These are phyloP conservation scores for Xyrichtys novacula DNA, from an alignment of 2,797 vertebrate species.

Conservation along the genomic window DNA sequence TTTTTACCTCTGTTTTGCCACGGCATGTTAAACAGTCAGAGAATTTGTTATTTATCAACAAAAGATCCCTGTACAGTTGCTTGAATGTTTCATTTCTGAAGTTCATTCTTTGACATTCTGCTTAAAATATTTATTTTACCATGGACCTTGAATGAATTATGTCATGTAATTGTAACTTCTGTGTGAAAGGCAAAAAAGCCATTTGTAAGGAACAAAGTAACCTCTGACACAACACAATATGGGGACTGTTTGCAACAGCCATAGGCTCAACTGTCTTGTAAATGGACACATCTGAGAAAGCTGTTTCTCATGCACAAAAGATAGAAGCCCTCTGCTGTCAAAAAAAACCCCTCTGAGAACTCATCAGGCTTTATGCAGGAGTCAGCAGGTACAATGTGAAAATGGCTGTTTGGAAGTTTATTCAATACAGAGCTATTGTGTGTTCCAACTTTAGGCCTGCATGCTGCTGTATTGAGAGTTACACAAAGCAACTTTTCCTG, in stretches of 20 bases:
- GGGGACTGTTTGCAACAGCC: background rate
- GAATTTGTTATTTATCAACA: slow-evolving; percentile 28
- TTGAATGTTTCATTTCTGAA: background rate
- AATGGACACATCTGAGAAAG: too few relatives aligned
- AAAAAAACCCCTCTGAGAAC: background rate
- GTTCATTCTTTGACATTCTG: background rate
- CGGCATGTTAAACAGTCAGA: slow-evolving; percentile 34
- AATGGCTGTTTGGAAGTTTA: fast-evolving
- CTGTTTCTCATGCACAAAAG: too few relatives aligned
- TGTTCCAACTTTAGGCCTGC: background rate
- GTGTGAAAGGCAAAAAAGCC: background rate
- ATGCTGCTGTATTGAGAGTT: background rate
- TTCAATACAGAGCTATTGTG: background rate
- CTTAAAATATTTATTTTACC: background rate
- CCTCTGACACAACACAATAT: background rate
- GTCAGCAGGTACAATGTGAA: background rate
- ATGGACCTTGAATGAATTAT: background rate
- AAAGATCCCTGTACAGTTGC: background rate
- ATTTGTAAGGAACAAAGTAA: background rate
- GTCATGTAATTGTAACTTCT: background rate
- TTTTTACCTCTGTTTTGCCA: background rate
- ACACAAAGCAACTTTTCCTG: background rate
- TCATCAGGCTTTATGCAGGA: background rate
- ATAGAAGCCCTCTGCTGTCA: too few relatives aligned
- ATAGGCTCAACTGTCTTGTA: too few relatives aligned